Evolutionary conservation across 2,113 vertebrate species (phyloP), one percentile per base, ranked within the genome.

Genomic region (Cheilinus undulatus): DNA sequence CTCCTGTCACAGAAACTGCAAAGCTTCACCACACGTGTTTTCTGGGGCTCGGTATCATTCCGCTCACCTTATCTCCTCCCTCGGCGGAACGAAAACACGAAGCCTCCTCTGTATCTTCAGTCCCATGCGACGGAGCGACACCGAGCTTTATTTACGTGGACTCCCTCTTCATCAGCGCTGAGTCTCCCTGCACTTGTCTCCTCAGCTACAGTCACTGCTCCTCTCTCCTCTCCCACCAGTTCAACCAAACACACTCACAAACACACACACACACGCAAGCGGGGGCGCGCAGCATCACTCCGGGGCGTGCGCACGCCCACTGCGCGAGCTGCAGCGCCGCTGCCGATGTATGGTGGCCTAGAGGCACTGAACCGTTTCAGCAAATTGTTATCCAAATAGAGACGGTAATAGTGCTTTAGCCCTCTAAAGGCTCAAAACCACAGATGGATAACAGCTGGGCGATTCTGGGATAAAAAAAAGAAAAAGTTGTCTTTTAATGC

Each of bases 241-340:
- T 61, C 40, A 45, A 19, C 5, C 20, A 43, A 26, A 28, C 14
- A 12, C 17, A 6, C 53, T n/a, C n/a, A 42, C 54, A 10, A 49
- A 23, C 62, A 24, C 58, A 34, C 28, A 34, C 58, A 56, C 56
- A 56, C 65, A 19, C 72, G 9, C 22, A 7, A 28, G 66, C 83
- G 87, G 84, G 78, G 69, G 76, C 80, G 77, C 83, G 90, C 88
- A 80, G 68, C 78, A n/a, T 63, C 74, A 38, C 78, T 73, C 76
- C 56, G 38, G 69, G 75, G 54, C 69, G 75, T 69, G 87, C 84
- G 86, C 89, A 86, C 57, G 78, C 77, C 50, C 65, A n/a, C 27
- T 76, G 59, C 72, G 69, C 75, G 86, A 83, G 59, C 86, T 63
- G 85, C 89, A 89, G 92, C 82, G 88, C 86, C 87, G 77, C 78